phyloP scores from a whole-genome alignment of 2,113 vertebrate species.

The Silurus glanis region DNA sequence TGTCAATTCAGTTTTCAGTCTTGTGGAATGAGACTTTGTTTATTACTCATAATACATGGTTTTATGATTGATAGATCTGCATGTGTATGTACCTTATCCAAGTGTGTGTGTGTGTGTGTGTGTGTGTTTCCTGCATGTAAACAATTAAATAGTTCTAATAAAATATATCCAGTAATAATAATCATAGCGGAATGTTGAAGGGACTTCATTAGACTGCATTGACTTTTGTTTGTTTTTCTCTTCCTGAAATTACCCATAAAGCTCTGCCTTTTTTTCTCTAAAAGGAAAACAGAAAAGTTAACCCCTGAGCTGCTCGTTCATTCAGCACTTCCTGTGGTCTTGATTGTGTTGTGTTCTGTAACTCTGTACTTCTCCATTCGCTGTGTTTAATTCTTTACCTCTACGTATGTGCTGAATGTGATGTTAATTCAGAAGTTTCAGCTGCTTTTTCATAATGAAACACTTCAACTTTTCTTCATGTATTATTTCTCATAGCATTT shows the following conservation, averaged over 20 bases:
- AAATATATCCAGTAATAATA: not conserved
- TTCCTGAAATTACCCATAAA: not conserved
- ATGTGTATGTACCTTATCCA: not conserved
- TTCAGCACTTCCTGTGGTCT: not conserved
- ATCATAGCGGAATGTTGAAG: not conserved
- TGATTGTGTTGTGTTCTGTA: not conserved
- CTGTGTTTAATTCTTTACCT: not conserved
- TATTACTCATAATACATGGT: not conserved
- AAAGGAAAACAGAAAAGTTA: not conserved
- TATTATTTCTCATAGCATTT: too few species aligned
- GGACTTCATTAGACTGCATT: not conserved
- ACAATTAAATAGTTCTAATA: not conserved
- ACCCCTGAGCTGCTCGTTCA: not conserved
- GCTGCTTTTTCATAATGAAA: too few species aligned
- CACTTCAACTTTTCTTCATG: too few species aligned
- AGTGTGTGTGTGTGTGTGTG: not conserved
- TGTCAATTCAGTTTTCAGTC: not conserved
- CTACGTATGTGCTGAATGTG: not conserved
- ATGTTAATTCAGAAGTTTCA: too few species aligned
- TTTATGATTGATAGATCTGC: not conserved
- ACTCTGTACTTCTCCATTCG: not conserved
- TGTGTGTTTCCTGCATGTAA: not conserved
- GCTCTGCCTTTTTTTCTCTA: not conserved
- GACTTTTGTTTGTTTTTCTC: not conserved
- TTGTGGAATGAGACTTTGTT: not conserved